phyloP scores from a whole-genome alignment of 1,140 invertebrate species.

The Octopus sinensis region DNA sequence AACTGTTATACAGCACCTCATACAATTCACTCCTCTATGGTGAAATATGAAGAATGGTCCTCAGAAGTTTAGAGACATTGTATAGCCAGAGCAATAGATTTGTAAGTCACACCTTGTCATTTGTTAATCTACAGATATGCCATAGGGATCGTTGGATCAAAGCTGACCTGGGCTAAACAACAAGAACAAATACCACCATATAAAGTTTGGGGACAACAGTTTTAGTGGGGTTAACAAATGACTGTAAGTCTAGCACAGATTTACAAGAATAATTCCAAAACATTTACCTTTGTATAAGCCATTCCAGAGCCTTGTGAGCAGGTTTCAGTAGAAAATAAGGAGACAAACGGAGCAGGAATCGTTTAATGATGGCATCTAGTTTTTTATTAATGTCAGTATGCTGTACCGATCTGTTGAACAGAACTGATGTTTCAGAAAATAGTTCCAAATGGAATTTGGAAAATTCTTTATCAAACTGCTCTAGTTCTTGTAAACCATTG shows the following conservation, averaged over 20 bases:
- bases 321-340: conserved; percentile 82
- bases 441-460: conserved; percentile 71
- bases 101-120: no score
- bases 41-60: no score
- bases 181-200: no score
- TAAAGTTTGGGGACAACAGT: no score
- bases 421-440: conserved; percentile 70
- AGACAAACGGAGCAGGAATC: conserved; percentile 77
- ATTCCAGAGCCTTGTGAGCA: conserved; percentile 86
- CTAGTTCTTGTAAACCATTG: conserved; percentile 79
- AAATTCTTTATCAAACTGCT: conserved; percentile 70
- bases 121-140: no score
- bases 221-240: no score
- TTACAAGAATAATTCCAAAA: not conserved
- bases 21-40: no score
- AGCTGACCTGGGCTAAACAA: no score
- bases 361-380: conserved; percentile 73
- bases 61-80: no score
- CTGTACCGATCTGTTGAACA: conserved; percentile 77
- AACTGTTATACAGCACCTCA: no score
- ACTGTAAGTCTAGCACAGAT: not conserved
- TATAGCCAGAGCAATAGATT: no score
- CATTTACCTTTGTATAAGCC: conserved; percentile 73
- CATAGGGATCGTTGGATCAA: no score
- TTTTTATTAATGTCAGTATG: conserved; percentile 72